A percentile compares a stretch with the other conserved stretches of the same genome.
Evolutionary conservation across 2,113 vertebrate species (phyloP).

Genomic region (Coturnix japonica): DNA sequence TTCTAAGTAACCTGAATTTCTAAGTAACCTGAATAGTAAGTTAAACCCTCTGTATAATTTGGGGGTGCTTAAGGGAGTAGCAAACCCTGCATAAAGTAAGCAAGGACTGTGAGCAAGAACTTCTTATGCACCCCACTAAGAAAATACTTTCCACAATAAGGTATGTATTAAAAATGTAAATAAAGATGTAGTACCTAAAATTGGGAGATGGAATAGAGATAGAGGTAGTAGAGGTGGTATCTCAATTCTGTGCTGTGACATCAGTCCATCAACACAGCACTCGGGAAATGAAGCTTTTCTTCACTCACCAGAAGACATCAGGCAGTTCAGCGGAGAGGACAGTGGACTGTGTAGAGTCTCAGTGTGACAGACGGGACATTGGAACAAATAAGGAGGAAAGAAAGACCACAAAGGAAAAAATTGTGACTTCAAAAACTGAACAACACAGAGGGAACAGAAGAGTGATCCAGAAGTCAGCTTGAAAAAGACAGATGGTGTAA

Average conservation of each 20-base stretch:
- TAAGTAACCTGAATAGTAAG: background rate
- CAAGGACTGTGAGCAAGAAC: background rate
- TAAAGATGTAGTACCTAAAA: background rate
- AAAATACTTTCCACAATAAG: background rate
- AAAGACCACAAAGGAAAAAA: background rate
- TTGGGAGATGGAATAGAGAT: background rate
- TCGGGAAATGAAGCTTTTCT: background rate
- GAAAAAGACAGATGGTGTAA: background rate
- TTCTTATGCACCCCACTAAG: background rate
- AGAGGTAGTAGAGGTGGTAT: background rate
- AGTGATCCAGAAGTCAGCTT: background rate
- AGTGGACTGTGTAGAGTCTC: background rate
- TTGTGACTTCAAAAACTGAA: background rate
- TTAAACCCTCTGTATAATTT: background rate
- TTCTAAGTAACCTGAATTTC: too few species aligned
- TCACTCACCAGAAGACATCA: background rate
- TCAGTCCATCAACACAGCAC: background rate
- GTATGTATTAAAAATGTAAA: background rate
- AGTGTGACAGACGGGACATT: background rate
- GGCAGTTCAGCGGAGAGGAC: background rate
- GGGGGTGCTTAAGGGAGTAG: background rate
- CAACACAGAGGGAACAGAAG: background rate
- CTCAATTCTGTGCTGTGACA: background rate
- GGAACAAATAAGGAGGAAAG: background rate
- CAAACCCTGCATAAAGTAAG: background rate